These are phyloP conservation scores for Furnarius figulus DNA, from an alignment of 2,113 vertebrate species.

Conservation along the genomic window DNA sequence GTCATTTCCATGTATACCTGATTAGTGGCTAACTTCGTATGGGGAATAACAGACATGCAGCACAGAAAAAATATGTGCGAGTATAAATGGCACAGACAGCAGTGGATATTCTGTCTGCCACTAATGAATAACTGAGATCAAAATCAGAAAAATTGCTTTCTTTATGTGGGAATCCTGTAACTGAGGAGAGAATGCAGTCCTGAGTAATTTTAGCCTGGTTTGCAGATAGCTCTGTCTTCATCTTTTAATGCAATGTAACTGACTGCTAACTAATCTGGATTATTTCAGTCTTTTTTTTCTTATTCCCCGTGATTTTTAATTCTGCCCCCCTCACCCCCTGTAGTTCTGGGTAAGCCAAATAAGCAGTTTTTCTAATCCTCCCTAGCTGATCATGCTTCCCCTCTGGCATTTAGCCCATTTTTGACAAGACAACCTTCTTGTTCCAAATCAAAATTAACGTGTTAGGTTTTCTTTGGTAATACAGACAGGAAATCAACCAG, in stretches of 20 bases:
- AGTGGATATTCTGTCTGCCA: neutral
- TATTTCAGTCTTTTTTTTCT: neutral
- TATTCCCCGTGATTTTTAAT: neutral
- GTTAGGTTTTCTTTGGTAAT: neutral
- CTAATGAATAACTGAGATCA: neutral
- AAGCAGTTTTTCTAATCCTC: neutral
- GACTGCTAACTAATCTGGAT: neutral
- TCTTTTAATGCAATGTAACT: neutral
- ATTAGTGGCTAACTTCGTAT: neutral
- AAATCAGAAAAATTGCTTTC: neutral
- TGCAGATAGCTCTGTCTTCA: neutral
- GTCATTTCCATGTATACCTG: neutral
- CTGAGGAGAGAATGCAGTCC: neutral
- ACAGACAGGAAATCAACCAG: neutral
- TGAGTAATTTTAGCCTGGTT: neutral
- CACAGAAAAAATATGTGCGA: accelerated
- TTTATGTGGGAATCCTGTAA: neutral
- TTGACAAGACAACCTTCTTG: neutral
- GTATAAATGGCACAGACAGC: neutral
- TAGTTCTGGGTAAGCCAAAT: neutral
- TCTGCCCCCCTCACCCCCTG: neutral
- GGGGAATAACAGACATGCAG: neutral
- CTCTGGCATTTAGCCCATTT: neutral
- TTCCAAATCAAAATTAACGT: neutral
- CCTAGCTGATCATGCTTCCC: neutral